phyloP scores from a whole-genome alignment of 2,797 vertebrate genomes.

The Netta rufina region DNA sequence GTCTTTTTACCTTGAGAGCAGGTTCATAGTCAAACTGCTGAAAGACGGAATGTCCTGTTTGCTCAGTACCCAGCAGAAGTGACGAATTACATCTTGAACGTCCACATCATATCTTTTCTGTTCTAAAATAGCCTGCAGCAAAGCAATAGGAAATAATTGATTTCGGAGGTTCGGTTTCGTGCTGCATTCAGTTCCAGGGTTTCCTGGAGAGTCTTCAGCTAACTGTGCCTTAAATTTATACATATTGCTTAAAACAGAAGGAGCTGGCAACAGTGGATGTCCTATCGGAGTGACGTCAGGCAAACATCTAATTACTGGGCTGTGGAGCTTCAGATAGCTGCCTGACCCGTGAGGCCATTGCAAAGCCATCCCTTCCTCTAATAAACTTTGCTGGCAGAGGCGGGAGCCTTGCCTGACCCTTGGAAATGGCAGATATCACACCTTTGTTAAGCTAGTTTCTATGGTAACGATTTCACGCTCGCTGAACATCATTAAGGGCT shows the following conservation, averaged over 20 bases:
- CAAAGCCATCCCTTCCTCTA: neutral
- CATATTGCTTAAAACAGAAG: neutral
- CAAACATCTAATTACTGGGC: neutral
- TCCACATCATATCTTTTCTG: neutral
- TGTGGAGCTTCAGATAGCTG: neutral
- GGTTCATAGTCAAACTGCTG: neutral
- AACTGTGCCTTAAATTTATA: neutral
- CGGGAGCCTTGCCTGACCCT: neutral
- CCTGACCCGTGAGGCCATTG: neutral
- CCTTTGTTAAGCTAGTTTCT: conserved; percentile 63
- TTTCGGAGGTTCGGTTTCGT: neutral
- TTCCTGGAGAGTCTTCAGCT: neutral
- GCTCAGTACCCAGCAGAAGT: neutral
- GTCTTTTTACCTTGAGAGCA: neutral
- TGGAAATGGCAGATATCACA: conserved; percentile 11
- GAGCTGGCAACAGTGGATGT: neutral
- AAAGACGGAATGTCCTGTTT: neutral
- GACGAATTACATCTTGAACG: neutral
- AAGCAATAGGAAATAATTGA: neutral
- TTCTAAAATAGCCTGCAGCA: neutral
- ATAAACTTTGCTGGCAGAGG: neutral
- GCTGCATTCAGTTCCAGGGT: neutral
- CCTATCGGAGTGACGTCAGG: neutral
- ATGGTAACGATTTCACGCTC: conserved; percentile 53
- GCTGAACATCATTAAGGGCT: conserved; percentile 37